Evolutionary conservation across 92 coral and sea anemone genomes (phyloP), one percentile per base, ranked within the genome.

Genomic region (Metridium senile): DNA sequence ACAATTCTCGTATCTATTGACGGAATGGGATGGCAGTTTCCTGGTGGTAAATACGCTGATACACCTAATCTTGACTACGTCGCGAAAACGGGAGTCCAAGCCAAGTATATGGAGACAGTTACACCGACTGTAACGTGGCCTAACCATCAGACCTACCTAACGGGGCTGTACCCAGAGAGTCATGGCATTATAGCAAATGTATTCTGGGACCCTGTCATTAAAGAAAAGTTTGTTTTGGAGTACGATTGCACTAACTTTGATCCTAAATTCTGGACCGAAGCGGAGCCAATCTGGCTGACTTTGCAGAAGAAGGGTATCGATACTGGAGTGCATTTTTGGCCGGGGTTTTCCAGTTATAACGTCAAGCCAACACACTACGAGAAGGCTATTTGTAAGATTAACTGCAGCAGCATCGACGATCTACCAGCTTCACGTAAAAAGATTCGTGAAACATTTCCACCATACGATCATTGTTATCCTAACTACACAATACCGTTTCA

Each of bases 11-110:
- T 54, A 16, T 54, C 59, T 10, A 54, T 54, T 6, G 59, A 54
- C 23, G 59, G 59, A 16, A 54, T 54, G 59, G 59, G 59, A 54
- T 54, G 59, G 59, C 59, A 54, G 23, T 54, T 54, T 54, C 59
- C 59, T 54, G 59, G 59, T 54, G 59, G 59, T 13, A 6, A 54
- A 20, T 10, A 9, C 25, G 59, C 59, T 20, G 17, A 54, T 20
- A 54, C 59, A 54, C 59, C 59, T 3, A 54, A 54, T 54, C 59
- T 54, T 54, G 59, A 54, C 23, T 54, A 3, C 23, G 25, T 54
- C 3, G 59, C 59, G 2, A 54, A 54, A 21, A 54, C 59, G 3
- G 59, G 59, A 54, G 23, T 54, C 59, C 59, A 54, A 54, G 59
- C 59, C 4, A 54, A 54, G 23, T 54, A 54, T 19, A 54, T 54